These are phyloP conservation scores for Alloscopus bannaensis DNA, from an alignment of 2,888 invertebrate genomes.

Conservation along the genomic window DNA sequence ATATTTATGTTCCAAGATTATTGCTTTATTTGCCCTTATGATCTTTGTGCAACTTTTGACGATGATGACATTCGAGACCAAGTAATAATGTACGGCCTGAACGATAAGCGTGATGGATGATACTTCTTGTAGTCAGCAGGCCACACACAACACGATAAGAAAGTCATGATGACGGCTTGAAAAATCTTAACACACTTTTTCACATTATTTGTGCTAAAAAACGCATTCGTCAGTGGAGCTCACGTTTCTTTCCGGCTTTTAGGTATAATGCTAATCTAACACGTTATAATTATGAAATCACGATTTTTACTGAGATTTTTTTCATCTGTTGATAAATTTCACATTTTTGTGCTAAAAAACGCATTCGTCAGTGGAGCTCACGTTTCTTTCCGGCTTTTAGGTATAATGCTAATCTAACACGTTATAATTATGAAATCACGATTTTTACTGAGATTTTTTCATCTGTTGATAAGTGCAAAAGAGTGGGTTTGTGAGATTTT, in stretches of 20 bases:
- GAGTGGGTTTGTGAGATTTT: too few species aligned
- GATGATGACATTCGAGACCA: conserved; percentile 26
- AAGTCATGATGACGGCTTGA: conserved; percentile 1
- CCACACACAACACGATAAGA: background rate
- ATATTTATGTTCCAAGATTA: conserved; percentile 57
- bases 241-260: too few species aligned
- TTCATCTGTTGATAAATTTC: conserved; percentile 4
- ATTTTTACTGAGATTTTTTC: too few species aligned
- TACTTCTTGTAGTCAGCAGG: conserved; percentile 1
- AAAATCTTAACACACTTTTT: too few species aligned
- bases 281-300: background rate
- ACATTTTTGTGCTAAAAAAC: conserved; percentile 20
- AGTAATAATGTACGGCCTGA: background rate
- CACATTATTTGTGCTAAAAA: conserved; percentile 1
- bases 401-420: conserved; percentile 20
- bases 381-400: conserved; percentile 41
- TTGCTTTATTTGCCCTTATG: conserved; percentile 56
- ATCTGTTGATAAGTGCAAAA: too few species aligned
- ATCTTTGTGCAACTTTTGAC: conserved; percentile 31
- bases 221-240: too few species aligned
- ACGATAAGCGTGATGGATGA: conserved; percentile 30
- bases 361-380: conserved; percentile 42
- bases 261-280: too few species aligned
- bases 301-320: background rate
- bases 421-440: conserved; percentile 47